Conservation (phyloP, 2,888 invertebrate species). For the Acronicta leporina region DNA sequence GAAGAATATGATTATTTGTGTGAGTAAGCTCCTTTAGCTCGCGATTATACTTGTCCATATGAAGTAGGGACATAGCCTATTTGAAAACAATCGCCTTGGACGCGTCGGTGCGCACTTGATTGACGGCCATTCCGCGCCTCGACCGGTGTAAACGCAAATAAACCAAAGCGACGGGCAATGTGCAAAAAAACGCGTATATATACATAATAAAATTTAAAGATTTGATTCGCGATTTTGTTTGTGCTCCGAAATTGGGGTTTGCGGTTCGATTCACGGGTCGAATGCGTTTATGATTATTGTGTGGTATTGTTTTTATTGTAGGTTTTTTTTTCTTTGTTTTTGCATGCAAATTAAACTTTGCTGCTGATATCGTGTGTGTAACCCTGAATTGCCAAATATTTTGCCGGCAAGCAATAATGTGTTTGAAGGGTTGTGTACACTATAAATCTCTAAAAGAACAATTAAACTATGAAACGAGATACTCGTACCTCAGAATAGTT, state of each 20-base stretch:
- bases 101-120: constrained; percentile 59
- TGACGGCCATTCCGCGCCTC: constrained; percentile 62
- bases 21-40: constrained; percentile 43
- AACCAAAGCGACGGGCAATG: constrained; percentile 44
- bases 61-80: constrained; percentile 61
- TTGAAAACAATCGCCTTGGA: constrained; percentile 75
- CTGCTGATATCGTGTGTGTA: too few relatives aligned
- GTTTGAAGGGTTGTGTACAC: too few relatives aligned
- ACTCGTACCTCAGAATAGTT: not conserved
- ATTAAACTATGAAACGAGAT: not conserved
- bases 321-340: constrained; percentile 9
- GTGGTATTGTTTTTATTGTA: constrained; percentile 31
- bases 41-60: constrained; percentile 69
- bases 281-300: constrained; percentile 37
- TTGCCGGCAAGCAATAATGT: too few relatives aligned
- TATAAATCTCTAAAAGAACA: too few relatives aligned
- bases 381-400: not conserved
- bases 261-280: constrained; percentile 27
- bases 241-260: constrained; percentile 38
- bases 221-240: constrained; percentile 53
- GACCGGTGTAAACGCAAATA: constrained; percentile 59
- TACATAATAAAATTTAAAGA: constrained; percentile 55
- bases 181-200: constrained; percentile 41
- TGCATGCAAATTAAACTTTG: not conserved
- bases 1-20: not conserved